Base-by-base conservation (phyloP, 2,888 invertebrate genomes). In the Heteromyza rotundicornis region DNA sequence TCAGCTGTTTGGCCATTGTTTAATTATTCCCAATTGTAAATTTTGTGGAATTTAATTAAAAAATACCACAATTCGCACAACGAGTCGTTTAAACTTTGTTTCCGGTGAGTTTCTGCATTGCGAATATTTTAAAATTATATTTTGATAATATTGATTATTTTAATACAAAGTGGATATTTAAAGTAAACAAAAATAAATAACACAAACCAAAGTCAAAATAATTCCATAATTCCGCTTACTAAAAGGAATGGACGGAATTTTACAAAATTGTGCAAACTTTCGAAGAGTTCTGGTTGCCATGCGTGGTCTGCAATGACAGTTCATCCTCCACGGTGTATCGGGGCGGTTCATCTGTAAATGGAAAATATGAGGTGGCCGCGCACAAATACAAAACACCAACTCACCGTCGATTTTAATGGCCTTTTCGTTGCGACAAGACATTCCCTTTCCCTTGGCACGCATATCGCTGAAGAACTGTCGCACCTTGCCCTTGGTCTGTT, bases 401-500 rank as follows among this genome's bases (percentile, higher is more conserved):
- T 62, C 59, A 82, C 81, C 81, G 64, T 76, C 80, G 32, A 81
- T 77, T 60, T 72, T 70, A 36, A 81, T 67, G 2, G 81, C 71
- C 57, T 77, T 79, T 14, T 80, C 77, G 63, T 74, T 79, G 40
- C 79, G 74, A 27, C 82, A 82, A 0, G 80, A 75, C 22, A 82
- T 70, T 16, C 64, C 66, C 20, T 68, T 75, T 1, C 76, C 73
- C 57, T 71, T 77, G 7, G 69, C 70, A 12, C 76, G 71, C 61
- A 81, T 70, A 40, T 77, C 77, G 47, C 71, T 75, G 1, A 82
- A 63, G 61, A 82, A 78, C 49, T 78, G 75, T 20, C 76, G 72
- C 16, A 82, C 69, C 53, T 75, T 73, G 10, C 79, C 78, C 51
- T 77, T 80, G 59, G 70, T 69, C 14, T 74, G 70, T 2, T 72